A percentile compares a stretch with the other conserved stretches of the same genome.
These are phyloP conservation scores for Spilosoma lubricipeda DNA, from an alignment of 2,888 invertebrate species.

Conservation along the genomic window DNA sequence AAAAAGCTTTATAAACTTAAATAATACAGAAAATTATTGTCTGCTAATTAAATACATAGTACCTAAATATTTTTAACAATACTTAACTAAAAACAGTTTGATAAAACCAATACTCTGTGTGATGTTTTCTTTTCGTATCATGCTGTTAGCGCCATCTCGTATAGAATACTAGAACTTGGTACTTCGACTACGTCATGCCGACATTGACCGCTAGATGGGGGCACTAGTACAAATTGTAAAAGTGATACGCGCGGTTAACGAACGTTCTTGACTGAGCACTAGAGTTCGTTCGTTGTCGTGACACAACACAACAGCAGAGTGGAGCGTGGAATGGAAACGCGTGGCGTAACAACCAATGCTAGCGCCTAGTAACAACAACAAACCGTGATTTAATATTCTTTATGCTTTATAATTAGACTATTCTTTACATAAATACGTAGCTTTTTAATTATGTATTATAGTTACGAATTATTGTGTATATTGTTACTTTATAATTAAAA, in stretches of 20 bases:
- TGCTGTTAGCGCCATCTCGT: conserved; percentile 75
- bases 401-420: conserved; percentile 6
- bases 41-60: not conserved
- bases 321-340: conserved; percentile 56
- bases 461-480: not conserved
- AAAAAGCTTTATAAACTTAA: not conserved
- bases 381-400: conserved; percentile 23
- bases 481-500: conserved; percentile 8
- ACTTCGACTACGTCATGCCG: conserved; percentile 70
- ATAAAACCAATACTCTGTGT: not conserved
- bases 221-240: conserved; percentile 69
- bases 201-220: conserved; percentile 86
- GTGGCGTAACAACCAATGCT: conserved; percentile 45
- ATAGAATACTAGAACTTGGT: conserved; percentile 58
- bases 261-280: conserved; percentile 84
- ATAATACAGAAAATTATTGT: not conserved
- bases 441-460: not conserved
- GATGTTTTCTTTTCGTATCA: conserved; percentile 16
- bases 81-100: too few species aligned
- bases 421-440: conserved; percentile 2
- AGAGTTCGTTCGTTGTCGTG: conserved; percentile 78
- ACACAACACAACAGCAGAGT: conserved; percentile 60
- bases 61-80: not conserved
- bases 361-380: conserved; percentile 35
- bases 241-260: conserved; percentile 82